Conservation (phyloP, 2,113 vertebrate genomes). For the Marmota flaviventris region DNA sequence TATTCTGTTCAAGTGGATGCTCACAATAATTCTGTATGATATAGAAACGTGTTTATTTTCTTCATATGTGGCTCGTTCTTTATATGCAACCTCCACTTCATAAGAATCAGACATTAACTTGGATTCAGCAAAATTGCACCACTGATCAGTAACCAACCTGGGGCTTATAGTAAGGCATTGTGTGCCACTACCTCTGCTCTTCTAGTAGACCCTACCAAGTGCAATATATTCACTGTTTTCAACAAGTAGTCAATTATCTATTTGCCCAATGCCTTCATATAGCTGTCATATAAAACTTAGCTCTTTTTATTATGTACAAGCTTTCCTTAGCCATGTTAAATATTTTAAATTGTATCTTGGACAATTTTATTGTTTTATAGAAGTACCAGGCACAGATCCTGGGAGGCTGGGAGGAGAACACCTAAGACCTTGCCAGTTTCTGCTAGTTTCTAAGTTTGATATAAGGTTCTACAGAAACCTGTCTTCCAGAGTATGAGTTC, state of each 20-base stretch:
- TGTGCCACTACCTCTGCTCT: background rate
- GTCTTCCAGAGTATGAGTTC: background rate
- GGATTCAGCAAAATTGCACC: background rate
- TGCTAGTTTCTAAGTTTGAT: background rate
- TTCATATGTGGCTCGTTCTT: background rate
- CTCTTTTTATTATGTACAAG: background rate
- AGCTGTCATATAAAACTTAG: background rate
- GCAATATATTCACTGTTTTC: background rate
- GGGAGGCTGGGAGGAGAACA: background rate
- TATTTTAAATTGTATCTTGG: background rate
- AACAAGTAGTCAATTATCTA: background rate
- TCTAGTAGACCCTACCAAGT: background rate
- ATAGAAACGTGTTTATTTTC: background rate
- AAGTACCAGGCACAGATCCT: background rate
- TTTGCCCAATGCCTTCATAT: background rate
- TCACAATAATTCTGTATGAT: background rate
- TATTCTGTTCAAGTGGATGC: background rate
- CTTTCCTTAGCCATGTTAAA: background rate
- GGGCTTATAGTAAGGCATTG: background rate
- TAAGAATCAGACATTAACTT: background rate
- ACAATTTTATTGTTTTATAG: background rate
- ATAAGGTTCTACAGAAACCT: background rate
- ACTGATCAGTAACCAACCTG: background rate
- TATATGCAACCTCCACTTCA: background rate
- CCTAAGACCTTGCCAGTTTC: background rate